Evolutionary conservation across 2,113 vertebrate genomes (phyloP).

Genomic region (Cichladusa arquata): DNA sequence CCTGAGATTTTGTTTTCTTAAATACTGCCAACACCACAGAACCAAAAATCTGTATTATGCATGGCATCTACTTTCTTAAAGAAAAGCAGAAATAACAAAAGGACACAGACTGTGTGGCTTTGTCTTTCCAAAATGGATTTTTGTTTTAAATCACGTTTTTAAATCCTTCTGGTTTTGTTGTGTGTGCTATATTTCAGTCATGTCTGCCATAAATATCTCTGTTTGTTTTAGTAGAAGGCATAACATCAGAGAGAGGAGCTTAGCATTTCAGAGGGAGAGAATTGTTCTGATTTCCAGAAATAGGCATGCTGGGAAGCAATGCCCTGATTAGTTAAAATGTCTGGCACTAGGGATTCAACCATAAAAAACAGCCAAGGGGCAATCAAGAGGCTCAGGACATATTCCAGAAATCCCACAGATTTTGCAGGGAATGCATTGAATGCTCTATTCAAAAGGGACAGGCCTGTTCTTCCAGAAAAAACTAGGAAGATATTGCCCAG

Average conservation of each 20-base stretch:
- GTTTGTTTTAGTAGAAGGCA: not conserved
- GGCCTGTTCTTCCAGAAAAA: not conserved
- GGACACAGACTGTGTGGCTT: not conserved
- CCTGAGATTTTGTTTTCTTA: not conserved
- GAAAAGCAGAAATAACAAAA: not conserved
- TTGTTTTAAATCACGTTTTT: not conserved
- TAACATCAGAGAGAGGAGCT: not conserved
- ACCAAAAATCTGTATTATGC: not conserved
- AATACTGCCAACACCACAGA: not conserved
- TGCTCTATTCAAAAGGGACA: not conserved
- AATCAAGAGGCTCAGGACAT: not conserved
- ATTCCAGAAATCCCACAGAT: not conserved
- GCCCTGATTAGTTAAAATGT: not conserved
- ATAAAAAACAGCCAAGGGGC: not conserved
- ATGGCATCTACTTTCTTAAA: not conserved
- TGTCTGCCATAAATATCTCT: not conserved
- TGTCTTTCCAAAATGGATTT: not conserved
- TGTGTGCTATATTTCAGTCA: not conserved
- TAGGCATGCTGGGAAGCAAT: not conserved
- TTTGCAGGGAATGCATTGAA: not conserved
- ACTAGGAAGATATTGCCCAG: not conserved
- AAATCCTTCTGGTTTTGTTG: not conserved
- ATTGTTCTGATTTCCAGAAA: constrained; percentile 20
- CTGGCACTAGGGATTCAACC: not conserved
- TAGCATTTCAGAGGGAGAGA: not conserved